Base-by-base conservation (phyloP, 1,140 invertebrate genomes). In the Epicauta chinensis region DNA sequence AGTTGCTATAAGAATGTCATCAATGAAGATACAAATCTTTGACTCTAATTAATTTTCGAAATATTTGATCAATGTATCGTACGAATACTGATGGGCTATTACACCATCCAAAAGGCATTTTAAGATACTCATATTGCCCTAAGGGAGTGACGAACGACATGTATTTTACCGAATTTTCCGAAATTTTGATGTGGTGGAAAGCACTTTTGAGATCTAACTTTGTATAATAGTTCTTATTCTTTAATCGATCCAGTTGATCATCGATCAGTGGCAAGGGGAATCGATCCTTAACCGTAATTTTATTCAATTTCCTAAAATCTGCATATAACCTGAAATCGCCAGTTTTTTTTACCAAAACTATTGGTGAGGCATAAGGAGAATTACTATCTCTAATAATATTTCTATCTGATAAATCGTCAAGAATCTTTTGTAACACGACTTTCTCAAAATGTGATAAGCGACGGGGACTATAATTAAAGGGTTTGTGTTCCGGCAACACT, bases 301-400 rank as follows among this genome's bases (percentile, higher is more conserved):
- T 67, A 58, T 80, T 79, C 5, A 78, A 45, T 16, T 49, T 37
- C 4, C 76, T 56, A 55, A 71, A 80, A 56, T 81, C 75, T 0
- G 78, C 57, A 62, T 76, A 80, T 9, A 79, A 66, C 12, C 77
- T 34, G 7, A 59, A 43, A 0, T 58, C 55, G 5, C 68, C 67
- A 58, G 74, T 71, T 61, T 76, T 75, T 51, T 80, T 80, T 16
- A 73, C 71, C 9, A 77, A 46, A 0, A 77, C 68, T 0, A 77
- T 55, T 0, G 73, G 73, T 5, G 40, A 42, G 5, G 15, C 13
- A 23, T 42, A 42, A 6, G 40, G 40, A 9, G 40, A 42, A 42
- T 23, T 17, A 11, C 40, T 42, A 17, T 42, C 16, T 3, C 16
- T 2, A 11, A 42, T 42, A 9, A 42, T 23, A 17, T 30, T 30